Conservation (phyloP, 1,140 invertebrate genomes). For the Palaemon carinicauda region DNA sequence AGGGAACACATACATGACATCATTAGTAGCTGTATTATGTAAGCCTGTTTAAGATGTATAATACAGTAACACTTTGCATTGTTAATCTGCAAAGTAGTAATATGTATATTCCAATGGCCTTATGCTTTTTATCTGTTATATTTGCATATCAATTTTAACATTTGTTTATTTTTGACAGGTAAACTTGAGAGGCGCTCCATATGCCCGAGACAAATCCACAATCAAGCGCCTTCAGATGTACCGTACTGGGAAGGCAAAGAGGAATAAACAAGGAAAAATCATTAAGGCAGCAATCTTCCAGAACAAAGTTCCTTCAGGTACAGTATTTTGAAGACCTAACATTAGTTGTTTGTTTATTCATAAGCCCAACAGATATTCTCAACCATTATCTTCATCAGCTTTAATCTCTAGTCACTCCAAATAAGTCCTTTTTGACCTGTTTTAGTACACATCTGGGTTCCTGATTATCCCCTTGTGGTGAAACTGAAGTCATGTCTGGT, state of each 20-base stretch:
- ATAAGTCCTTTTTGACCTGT: background rate
- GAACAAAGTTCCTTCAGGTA: constrained; percentile 85
- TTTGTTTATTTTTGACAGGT: constrained; percentile 9
- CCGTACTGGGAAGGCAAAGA: constrained; percentile 93
- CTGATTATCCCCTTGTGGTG: too few relatives aligned
- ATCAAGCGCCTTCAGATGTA: constrained; percentile 98
- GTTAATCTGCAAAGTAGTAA: too few relatives aligned
- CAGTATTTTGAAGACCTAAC: background rate
- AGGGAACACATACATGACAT: too few relatives aligned
- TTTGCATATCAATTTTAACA: background rate
- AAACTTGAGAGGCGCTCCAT: constrained; percentile 83
- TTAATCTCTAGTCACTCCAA: background rate
- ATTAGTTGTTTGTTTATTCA: background rate
- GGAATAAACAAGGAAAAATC: constrained; percentile 91
- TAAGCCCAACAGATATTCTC: background rate
- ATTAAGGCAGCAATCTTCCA: constrained; percentile 94
- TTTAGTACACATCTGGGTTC: background rate
- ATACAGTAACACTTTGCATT: too few relatives aligned
- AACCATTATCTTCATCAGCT: background rate
- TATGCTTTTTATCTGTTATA: too few relatives aligned
- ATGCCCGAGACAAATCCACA: constrained; percentile 87
- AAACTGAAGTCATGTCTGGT: too few relatives aligned
- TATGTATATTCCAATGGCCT: too few relatives aligned
- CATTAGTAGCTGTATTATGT: too few relatives aligned
- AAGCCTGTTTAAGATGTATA: too few relatives aligned